Base-by-base conservation (phyloP, 2,888 invertebrate species). In the Drosophila eohydei region DNA sequence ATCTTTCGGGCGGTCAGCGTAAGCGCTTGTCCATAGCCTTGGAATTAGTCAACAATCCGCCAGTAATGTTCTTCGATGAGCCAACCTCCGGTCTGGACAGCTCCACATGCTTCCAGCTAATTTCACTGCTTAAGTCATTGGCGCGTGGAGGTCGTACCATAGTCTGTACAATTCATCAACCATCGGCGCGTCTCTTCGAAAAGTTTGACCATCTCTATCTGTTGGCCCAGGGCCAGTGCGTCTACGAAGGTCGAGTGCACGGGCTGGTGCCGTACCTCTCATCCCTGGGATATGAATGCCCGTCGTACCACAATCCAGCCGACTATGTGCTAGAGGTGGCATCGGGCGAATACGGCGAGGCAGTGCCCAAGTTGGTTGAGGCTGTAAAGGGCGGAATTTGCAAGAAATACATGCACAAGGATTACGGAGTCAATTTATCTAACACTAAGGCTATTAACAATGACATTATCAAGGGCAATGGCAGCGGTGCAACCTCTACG, bases 271-370 rank as follows among this genome's bases (percentile, higher is more conserved):
- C 98, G 16, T 98, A 98, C 92, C 94, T 98, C 62, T 95, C 96
- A 4, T 95, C 95, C 0, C 95, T 98, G 94, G 96, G 96, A 16
- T 94, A 98, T 57, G 95, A 97, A 74, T 98, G 98, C 93, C 98
- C 98, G 0, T 96, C 97, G 87, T 98, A 98, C 91, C 98, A 98
- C 94, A 99, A 99, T 93, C 98, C 98, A 56, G 98, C 98, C 60
- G 98, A 98, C 94, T 99, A 97, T 92, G 98, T 98, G 56, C 97
- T 98, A 95, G 98, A 98, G 93, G 97, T 98, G 46, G 98, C 98
- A 0, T 97, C 97, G 56, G 98, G 98, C 0, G 98, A 98, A 91
- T 98, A 98, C 91, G 98, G 98, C 40, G 97, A 97, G 80, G 96
- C 96, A 92, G 96, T 97, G 26, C 95, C 96, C 88, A 96, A 96